Evolutionary conservation across 1,140 invertebrate species (phyloP).

Genomic region (Solenopsis invicta): DNA sequence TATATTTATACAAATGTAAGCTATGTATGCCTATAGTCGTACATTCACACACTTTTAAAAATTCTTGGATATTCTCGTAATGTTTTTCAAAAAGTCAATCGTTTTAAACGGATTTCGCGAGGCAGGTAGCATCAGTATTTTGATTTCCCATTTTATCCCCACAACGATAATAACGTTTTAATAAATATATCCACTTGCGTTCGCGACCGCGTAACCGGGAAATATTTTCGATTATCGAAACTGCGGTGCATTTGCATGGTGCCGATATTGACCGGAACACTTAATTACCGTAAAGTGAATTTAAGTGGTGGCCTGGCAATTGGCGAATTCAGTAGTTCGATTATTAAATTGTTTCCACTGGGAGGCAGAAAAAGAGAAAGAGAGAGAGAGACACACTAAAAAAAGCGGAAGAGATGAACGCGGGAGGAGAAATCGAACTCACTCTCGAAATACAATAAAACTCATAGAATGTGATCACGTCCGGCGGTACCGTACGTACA

Average conservation of each 20-base stretch:
- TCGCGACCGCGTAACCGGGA: slow-evolving; percentile 7
- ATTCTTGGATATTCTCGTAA: neutral
- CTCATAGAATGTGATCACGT: slow-evolving; percentile 24
- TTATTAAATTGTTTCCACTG: slow-evolving; percentile 50
- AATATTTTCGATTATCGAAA: slow-evolving; percentile 68
- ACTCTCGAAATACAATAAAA: slow-evolving; percentile 35
- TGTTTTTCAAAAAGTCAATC: slow-evolving; percentile 4
- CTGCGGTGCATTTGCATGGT: slow-evolving; percentile 55
- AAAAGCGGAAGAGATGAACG: neutral
- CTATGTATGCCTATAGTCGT: too few relatives aligned
- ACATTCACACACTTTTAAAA: neutral
- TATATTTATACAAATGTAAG: too few relatives aligned
- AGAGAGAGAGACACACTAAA: too few relatives aligned
- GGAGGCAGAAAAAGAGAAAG: neutral
- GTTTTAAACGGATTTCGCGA: neutral
- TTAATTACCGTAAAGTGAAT: slow-evolving; percentile 70
- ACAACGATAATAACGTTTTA: slow-evolving; percentile 43
- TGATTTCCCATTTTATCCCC: slow-evolving; percentile 42
- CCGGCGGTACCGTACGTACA: neutral
- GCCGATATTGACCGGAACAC: slow-evolving; percentile 52
- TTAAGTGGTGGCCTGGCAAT: slow-evolving; percentile 63
- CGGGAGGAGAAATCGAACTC: neutral
- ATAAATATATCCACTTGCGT: slow-evolving; percentile 54
- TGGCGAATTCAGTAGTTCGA: slow-evolving; percentile 61
- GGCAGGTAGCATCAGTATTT: slow-evolving; percentile 18